Base-by-base conservation (phyloP, 53 echinoderm and acorn worm species). In the Temnopleurus reevesii region DNA sequence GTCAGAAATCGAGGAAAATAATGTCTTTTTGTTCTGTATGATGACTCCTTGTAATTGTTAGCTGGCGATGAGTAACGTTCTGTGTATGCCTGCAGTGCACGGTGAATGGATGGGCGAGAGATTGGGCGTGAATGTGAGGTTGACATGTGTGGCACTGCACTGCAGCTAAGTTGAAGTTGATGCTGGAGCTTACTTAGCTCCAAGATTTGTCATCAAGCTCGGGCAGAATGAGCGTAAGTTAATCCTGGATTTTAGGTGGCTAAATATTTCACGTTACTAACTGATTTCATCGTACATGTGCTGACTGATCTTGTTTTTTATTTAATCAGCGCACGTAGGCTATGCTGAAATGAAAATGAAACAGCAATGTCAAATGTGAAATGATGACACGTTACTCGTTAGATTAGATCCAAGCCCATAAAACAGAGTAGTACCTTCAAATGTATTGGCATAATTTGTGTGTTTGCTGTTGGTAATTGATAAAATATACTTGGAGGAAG, bases 11-110 rank as follows among this genome's bases (percentile, higher is more conserved):
- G 41, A 38, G 38, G 71, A 71, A 8, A 71, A 71, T 38, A 23
- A 38, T 23, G 71, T 41, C 71, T 71, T 71, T 71, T 19, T 71
- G 71, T 41, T 71, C 36, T 41, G 43, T 19, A n/a, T 71, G 43
- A 71, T 71, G 71, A 71, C 21, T 36, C 9, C 41, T 36, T 71
- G 71, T 71, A 17, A 13, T 4, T 63, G 8, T 15, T 15, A 31
- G 63, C n/a, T n/a, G n/a, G n/a, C n/a, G n/a, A n/a, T n/a, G n/a
- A 63, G 33, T 17, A 63, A 63, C 63, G 63, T 41, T n/a, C 71
- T 71, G 21, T 71, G 71, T 27, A n/a, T 19, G 19, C n/a, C n/a
- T n/a, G n/a, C n/a, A n/a, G 71, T 27, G 34, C 5, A n/a, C 36
- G 41, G 41, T 71, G 71, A 63, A 29, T 9, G 33, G 63, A 71